Evolutionary conservation across 2,888 invertebrate species (phyloP).

Genomic region (Idaea biselata): DNA sequence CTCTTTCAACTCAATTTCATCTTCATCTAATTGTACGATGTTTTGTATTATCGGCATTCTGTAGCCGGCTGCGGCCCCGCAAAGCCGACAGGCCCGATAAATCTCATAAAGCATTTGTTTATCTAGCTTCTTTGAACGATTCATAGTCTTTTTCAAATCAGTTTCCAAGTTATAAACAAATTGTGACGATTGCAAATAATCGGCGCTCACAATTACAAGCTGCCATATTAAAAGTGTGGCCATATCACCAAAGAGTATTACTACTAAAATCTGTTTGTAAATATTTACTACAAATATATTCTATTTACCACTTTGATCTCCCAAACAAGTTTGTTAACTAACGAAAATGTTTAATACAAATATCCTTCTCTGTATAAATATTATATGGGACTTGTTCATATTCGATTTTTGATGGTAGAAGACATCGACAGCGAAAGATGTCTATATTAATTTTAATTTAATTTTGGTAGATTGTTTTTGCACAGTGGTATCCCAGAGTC

Average conservation of each 20-base stretch:
- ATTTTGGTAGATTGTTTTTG: not conserved
- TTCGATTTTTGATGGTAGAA: not conserved
- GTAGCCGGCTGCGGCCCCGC: slow-evolving; percentile 73
- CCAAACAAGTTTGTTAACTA: too few species aligned
- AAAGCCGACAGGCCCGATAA: slow-evolving; percentile 71
- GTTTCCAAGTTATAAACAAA: slow-evolving; percentile 9
- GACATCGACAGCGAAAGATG: not conserved
- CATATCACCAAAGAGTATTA: not conserved
- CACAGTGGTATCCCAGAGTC: not conserved
- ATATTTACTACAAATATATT: too few species aligned
- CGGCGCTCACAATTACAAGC: slow-evolving; percentile 8
- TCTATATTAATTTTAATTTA: not conserved
- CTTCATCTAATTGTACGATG: slow-evolving; percentile 49
- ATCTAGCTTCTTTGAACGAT: slow-evolving; percentile 49
- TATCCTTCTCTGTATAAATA: too few species aligned
- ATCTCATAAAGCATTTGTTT: slow-evolving; percentile 67
- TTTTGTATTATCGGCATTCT: slow-evolving; percentile 77
- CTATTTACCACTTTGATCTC: too few species aligned
- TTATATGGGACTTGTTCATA: too few species aligned
- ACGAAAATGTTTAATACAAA: too few species aligned
- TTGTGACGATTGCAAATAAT: slow-evolving; percentile 11
- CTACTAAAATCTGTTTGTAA: too few species aligned
- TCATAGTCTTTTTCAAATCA: slow-evolving; percentile 44
- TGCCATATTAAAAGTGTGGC: slow-evolving; percentile 3
- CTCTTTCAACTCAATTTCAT: slow-evolving; percentile 56